phyloP scores from a whole-genome alignment of 30 jellyfish, hydroid and myxozoan genomes.

The Hydra vulgaris region DNA sequence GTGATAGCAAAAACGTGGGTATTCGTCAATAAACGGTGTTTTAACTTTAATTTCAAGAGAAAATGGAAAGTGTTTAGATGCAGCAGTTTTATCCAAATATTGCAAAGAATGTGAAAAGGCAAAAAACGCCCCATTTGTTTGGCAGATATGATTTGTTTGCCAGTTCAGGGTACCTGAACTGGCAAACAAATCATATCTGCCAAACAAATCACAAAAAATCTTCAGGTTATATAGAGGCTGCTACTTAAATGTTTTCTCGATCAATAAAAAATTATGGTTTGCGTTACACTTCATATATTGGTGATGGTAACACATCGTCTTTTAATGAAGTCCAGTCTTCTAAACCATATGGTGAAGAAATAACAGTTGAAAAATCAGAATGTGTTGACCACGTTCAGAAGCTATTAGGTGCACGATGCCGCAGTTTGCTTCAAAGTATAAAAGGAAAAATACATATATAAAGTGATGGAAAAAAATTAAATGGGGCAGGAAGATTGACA shows the following conservation, averaged over 20 bases:
- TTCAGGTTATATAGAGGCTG: not conserved
- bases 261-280: not conserved
- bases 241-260: not conserved
- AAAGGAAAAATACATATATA: not conserved
- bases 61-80: not conserved
- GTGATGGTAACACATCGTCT: conserved; percentile 29
- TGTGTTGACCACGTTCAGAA: conserved; percentile 28
- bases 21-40: not conserved
- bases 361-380: conserved; percentile 12
- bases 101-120: not conserved
- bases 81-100: not conserved
- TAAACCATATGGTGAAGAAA: conserved; percentile 14
- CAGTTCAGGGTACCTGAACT: not conserved
- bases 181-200: not conserved
- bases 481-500: conserved; percentile 24
- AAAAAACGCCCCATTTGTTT: too few relatives aligned
- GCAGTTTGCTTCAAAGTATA: not conserved
- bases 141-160: too few relatives aligned
- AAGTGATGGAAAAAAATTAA: conserved; percentile 18
- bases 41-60: not conserved
- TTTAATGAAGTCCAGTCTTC: conserved; percentile 4
- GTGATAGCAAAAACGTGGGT: not conserved
- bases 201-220: not conserved
- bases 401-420: conserved; percentile 22
- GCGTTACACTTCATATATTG: conserved; percentile 15